phyloP scores from a whole-genome alignment of 2,797 vertebrate species.

The Pseudomugil tenellus region DNA sequence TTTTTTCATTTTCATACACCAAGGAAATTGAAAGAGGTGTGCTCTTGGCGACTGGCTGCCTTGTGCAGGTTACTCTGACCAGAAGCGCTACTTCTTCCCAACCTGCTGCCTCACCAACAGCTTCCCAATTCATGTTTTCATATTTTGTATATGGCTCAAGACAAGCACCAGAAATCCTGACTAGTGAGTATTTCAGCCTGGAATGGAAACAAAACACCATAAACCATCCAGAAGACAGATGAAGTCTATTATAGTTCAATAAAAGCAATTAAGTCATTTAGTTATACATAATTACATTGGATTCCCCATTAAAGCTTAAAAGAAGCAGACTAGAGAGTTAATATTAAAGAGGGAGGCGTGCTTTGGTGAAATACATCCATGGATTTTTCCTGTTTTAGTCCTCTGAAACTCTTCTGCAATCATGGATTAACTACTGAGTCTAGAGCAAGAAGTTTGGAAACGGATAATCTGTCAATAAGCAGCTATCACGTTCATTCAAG shows the following conservation, averaged over 20 bases:
- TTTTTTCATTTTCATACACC: conserved; percentile 39
- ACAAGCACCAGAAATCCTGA: not conserved
- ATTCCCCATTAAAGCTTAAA: conserved; percentile 28
- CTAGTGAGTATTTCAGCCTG: conserved; percentile 19
- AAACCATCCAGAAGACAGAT: conserved; percentile 23
- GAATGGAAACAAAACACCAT: conserved; percentile 25
- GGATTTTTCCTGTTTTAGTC: conserved; percentile 22
- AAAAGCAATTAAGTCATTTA: conserved; percentile 42
- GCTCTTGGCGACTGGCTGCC: conserved; percentile 39
- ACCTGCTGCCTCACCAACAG: conserved; percentile 46
- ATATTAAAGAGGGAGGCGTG: conserved; percentile 23
- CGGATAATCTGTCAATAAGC: not conserved
- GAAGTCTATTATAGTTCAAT: conserved; percentile 36
- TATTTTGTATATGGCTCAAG: conserved; percentile 14
- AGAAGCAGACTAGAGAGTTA: conserved; percentile 46
- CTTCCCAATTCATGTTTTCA: conserved; percentile 20
- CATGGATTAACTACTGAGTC: conserved; percentile 2
- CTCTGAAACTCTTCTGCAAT: not conserved
- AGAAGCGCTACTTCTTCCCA: conserved; percentile 41
- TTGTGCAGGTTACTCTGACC: conserved; percentile 66
- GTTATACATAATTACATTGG: conserved; percentile 33
- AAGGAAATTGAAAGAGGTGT: conserved; percentile 19
- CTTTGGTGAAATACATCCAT: conserved; percentile 19
- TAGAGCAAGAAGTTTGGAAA: not conserved
- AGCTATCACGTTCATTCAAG: not conserved